Conservation (phyloP, 1,140 invertebrate genomes). For the Samia ricini region DNA sequence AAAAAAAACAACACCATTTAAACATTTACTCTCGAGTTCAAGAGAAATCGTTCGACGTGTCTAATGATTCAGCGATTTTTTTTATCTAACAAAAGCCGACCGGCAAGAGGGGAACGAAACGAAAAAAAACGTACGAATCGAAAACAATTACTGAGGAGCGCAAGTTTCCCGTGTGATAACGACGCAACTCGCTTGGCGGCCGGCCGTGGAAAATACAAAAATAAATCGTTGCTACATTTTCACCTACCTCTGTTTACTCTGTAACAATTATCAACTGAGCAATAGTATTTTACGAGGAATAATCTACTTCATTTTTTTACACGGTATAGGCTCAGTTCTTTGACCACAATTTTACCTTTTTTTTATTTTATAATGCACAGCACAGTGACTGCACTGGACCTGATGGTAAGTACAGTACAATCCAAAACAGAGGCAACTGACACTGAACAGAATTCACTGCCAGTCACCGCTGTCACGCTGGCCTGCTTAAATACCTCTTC, state of each 20-base stretch:
- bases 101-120: neutral
- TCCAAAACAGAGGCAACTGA: too few relatives aligned
- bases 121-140: slow-evolving; percentile 25
- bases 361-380: too few relatives aligned
- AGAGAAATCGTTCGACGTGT: slow-evolving; percentile 3
- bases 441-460: too few relatives aligned
- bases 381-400: too few relatives aligned
- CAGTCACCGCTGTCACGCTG: too few relatives aligned
- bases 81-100: slow-evolving; percentile 4
- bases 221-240: neutral
- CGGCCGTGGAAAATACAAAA: neutral
- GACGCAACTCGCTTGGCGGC: slow-evolving; percentile 18
- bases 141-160: slow-evolving; percentile 30
- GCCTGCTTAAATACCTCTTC: too few relatives aligned
- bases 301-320: too few relatives aligned
- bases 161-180: slow-evolving; percentile 34
- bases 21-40: neutral
- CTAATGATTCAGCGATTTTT: slow-evolving; percentile 7
- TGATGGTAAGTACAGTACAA: too few relatives aligned
- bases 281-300: too few relatives aligned
- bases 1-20: neutral
- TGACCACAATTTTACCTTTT: too few relatives aligned
- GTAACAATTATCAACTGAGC: neutral
- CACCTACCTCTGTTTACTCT: neutral
- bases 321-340: too few relatives aligned